Evolutionary conservation across 2,888 invertebrate species (phyloP).

Genomic region (Caenorhabditis sp.): DNA sequence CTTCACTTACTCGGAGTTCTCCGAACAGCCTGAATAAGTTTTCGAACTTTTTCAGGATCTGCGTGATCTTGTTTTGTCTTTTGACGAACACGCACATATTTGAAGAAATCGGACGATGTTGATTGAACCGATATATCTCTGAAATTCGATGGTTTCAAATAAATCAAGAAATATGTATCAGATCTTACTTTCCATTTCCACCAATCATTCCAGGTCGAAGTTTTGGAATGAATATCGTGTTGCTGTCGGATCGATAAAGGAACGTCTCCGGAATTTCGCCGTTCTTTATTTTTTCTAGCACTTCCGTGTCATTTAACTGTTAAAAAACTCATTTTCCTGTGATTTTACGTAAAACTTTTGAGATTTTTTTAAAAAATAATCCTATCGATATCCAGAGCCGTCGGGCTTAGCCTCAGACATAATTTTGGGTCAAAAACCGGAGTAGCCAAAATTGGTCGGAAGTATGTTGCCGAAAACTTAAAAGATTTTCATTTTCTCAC

Average conservation of each 20-base stretch:
- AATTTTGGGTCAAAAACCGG: no score
- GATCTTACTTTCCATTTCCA: conserved; percentile 21
- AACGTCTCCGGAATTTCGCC: conserved; percentile 16
- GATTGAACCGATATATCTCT: conserved; percentile 13
- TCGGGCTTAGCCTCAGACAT: no score
- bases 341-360: no score
- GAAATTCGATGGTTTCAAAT: conserved; percentile 2
- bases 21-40: conserved; percentile 16
- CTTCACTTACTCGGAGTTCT: conserved; percentile 13
- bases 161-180: neutral
- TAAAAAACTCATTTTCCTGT: neutral
- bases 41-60: conserved; percentile 18
- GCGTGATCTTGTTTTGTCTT: conserved; percentile 29
- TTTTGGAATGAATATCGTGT: conserved; percentile 26
- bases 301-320: conserved; percentile 12
- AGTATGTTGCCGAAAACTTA: no score
- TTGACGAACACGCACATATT: conserved; percentile 17
- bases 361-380: no score
- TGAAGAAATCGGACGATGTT: conserved; percentile 18
- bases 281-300: conserved; percentile 11
- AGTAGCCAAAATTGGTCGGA: no score
- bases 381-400: no score
- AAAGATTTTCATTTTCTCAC: no score
- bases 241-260: conserved; percentile 15
- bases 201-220: conserved; percentile 34